These are phyloP conservation scores for Drosophila simulans DNA, from an alignment of 1,140 invertebrate species.

Conservation along the genomic window DNA sequence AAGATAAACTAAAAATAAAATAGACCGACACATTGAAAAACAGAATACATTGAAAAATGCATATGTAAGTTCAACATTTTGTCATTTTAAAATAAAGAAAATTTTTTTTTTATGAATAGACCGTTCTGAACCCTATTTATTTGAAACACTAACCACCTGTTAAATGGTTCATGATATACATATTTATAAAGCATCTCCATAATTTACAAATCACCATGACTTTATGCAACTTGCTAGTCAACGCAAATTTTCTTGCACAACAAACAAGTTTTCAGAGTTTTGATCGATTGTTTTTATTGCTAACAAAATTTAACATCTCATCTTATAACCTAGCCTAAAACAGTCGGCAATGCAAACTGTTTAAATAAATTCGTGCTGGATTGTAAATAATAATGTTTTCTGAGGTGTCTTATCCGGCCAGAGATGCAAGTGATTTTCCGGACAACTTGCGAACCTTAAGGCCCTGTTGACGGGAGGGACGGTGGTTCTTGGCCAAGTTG, in stretches of 20 bases:
- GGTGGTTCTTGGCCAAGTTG: slow-evolving; percentile 52
- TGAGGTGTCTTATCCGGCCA: slow-evolving; percentile 59
- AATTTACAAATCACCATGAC: slow-evolving; percentile 32
- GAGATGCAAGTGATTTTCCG: slow-evolving; percentile 71
- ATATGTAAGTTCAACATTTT: not conserved
- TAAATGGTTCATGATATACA: not conserved
- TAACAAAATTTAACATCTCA: slow-evolving; percentile 15
- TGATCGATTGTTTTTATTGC: slow-evolving; percentile 22
- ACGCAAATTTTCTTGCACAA: slow-evolving; percentile 32
- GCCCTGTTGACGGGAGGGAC: slow-evolving; percentile 56
- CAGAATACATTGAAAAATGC: too few species aligned
- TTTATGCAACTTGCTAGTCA: slow-evolving; percentile 25
- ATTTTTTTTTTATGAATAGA: too few species aligned
- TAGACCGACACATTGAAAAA: too few species aligned
- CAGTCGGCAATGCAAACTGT: slow-evolving; percentile 31
- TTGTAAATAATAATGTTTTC: not conserved
- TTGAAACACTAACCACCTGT: too few species aligned
- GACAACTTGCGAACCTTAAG: slow-evolving; percentile 78
- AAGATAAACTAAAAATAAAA: too few species aligned
- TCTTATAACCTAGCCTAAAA: slow-evolving; percentile 47
- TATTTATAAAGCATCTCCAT: slow-evolving; percentile 1
- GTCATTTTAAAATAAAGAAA: too few species aligned
- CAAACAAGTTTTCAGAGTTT: slow-evolving; percentile 40
- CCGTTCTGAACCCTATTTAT: too few species aligned
- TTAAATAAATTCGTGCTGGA: slow-evolving; percentile 34